phyloP scores from a whole-genome alignment of 2,113 vertebrate genomes.

The Malurus alboscapulatus region DNA sequence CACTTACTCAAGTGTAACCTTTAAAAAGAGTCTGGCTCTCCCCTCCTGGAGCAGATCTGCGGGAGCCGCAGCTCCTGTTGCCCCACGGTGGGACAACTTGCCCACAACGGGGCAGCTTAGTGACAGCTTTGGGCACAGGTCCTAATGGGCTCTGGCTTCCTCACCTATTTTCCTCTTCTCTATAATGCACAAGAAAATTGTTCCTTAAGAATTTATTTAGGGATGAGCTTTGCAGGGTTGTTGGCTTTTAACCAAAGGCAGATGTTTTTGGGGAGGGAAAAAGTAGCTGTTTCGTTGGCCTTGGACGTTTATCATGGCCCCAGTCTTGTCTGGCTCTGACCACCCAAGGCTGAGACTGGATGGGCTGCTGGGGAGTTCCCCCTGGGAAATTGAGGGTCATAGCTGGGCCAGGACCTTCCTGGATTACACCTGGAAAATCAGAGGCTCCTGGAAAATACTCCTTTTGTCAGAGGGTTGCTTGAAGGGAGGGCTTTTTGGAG shows the following conservation, averaged over 20 bases:
- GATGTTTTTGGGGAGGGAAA: background rate
- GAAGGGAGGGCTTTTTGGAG: background rate
- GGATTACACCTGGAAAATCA: background rate
- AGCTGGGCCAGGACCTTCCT: background rate
- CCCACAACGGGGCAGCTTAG: background rate
- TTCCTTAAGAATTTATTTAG: background rate
- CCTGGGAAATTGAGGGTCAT: background rate
- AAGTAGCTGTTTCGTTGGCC: background rate
- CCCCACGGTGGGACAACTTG: background rate
- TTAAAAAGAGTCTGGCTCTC: background rate
- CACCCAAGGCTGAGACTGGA: background rate
- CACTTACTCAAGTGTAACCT: background rate
- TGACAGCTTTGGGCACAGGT: background rate
- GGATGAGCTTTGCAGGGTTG: background rate
- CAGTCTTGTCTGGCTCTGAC: background rate
- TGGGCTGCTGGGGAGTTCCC: background rate
- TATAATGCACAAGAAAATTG: background rate
- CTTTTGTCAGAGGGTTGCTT: background rate
- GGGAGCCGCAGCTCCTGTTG: background rate
- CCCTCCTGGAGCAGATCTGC: background rate
- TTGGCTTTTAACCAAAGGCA: conserved; percentile 17
- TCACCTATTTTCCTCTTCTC: background rate
- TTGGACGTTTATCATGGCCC: accelerated
- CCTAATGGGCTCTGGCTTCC: background rate
- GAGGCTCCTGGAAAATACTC: background rate